Base-by-base conservation (phyloP, 2,888 invertebrate genomes). In the Cantharis flavilabris region DNA sequence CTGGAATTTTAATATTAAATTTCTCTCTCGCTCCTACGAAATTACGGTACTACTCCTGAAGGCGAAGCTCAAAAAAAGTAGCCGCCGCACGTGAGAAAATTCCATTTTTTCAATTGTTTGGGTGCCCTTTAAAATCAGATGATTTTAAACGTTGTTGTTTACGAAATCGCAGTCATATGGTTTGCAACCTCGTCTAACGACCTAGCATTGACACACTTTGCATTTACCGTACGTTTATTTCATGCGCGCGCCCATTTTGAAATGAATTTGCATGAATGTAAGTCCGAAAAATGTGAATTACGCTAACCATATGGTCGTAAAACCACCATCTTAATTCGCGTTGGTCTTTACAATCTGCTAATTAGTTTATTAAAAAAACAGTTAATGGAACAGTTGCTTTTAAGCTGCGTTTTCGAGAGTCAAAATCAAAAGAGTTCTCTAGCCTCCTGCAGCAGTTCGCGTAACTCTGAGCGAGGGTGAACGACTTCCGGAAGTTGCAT, bases 401-500 rank as follows among this genome's bases (percentile, higher is more conserved):
- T 26, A 26, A n/a, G 33, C 11, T 4, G 33, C 1, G 33, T 33
- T 33, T 13, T 33, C 4, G 4, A 5, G 13, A 13, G 13, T 4
- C 13, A 13, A 33, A 33, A 33, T 33, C 33, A 33, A 33, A 33
- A 33, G n/a, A 33, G 33, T 13, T 33, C 33, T 33, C 13, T 33
- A 13, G 33, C 33, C 33, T 33, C 33, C 33, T 33, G 26, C 26
- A 26, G 33, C n/a, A 16, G 16, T 16, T 33, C 33, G 33, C 13
- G 33, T 5, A 33, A 33, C 33, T n/a, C 33, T 1, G 33, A 13
- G 33, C 62, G 74, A 75, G 81, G 81, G 81, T 81, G 80, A 81
- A 81, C 76, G 81, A 81, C 81, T 78, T 78, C 81, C 81, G 81
- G 81, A 81, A 81, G 81, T 81, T 78, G 76, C 74, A 76, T 73